Evolutionary conservation across 2,113 vertebrate species (phyloP).

Genomic region (Paralichthys olivaceus): DNA sequence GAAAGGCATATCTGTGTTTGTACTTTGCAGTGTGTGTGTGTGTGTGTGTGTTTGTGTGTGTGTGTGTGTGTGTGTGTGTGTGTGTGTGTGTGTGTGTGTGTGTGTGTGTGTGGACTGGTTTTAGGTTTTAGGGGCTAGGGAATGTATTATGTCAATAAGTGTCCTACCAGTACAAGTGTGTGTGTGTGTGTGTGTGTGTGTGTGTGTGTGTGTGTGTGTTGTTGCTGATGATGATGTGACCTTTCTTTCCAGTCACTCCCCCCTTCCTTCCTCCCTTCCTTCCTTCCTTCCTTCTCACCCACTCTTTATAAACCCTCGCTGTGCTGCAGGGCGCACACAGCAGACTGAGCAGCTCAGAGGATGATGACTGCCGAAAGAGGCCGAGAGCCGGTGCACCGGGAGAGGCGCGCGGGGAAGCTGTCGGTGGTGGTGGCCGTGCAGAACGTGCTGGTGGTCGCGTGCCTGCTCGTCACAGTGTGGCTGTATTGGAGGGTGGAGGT

Average conservation of each 20-base stretch:
- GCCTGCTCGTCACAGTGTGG: slow-evolving; percentile 48
- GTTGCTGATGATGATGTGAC: too few relatives aligned
- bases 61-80: too few relatives aligned
- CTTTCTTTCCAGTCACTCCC: slow-evolving; percentile 33
- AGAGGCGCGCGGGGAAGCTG: slow-evolving; percentile 12
- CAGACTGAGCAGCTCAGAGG: slow-evolving; percentile 9
- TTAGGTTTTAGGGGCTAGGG: too few relatives aligned
- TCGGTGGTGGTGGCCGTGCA: slow-evolving; percentile 51
- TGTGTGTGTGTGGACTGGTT: too few relatives aligned
- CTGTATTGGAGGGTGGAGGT: slow-evolving; percentile 13
- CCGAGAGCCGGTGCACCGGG: neutral
- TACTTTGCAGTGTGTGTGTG: too few relatives aligned
- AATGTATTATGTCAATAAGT: too few relatives aligned
- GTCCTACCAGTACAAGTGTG: too few relatives aligned
- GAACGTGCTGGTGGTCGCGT: slow-evolving; percentile 58
- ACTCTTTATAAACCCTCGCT: slow-evolving; percentile 27
- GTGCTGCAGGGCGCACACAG: slow-evolving; percentile 5
- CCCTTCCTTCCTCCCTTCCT: slow-evolving; percentile 34
- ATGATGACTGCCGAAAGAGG: slow-evolving; percentile 51
- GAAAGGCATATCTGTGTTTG: too few relatives aligned
- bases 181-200: neutral
- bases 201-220: neutral
- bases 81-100: too few relatives aligned
- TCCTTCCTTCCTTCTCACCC: slow-evolving; percentile 1
- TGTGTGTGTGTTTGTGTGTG: too few relatives aligned